A percentile compares a stretch with the other conserved stretches of the same genome.
Conservation (phyloP, 2,888 invertebrate species). For the Dermolepida albohirtum region DNA sequence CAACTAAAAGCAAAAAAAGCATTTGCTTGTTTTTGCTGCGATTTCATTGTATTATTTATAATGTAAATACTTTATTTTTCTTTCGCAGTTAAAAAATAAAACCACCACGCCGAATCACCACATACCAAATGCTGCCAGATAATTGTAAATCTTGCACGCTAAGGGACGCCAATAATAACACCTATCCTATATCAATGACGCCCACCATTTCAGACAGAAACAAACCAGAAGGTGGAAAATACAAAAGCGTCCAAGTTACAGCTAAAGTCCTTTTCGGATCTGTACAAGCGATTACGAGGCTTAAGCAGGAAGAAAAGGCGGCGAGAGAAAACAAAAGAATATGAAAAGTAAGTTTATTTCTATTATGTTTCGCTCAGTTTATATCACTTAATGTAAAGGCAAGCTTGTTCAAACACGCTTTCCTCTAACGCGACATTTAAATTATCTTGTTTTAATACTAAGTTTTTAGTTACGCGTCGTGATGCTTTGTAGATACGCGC, state of each 20-base stretch:
- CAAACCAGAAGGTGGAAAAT: constrained; percentile 53
- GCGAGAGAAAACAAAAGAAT: constrained; percentile 73
- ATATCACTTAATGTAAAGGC: no score
- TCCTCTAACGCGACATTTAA: no score
- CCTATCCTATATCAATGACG: constrained; percentile 63
- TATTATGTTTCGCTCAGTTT: no score
- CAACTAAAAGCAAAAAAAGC: no score
- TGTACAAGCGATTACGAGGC: constrained; percentile 79
- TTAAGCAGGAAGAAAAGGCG: constrained; percentile 78
- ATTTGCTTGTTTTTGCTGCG: no score
- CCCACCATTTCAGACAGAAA: constrained; percentile 50
- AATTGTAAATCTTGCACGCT: constrained; percentile 69
- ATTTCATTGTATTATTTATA: no score
- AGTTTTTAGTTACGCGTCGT: no score
- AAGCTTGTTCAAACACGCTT: no score
- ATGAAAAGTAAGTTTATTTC: constrained; percentile 49
- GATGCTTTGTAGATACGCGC: no score
- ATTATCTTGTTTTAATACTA: no score
- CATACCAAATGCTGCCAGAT: constrained; percentile 66
- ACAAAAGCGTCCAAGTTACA: constrained; percentile 70
- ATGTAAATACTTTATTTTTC: not conserved
- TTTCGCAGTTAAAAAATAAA: not conserved
- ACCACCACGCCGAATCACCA: no score
- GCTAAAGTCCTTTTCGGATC: constrained; percentile 81
- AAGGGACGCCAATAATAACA: constrained; percentile 71